Percentiles rank a stretch among this genome's conserved stretches.
Conservation (phyloP, 2,797 vertebrate species). For the Todus mexicanus region DNA sequence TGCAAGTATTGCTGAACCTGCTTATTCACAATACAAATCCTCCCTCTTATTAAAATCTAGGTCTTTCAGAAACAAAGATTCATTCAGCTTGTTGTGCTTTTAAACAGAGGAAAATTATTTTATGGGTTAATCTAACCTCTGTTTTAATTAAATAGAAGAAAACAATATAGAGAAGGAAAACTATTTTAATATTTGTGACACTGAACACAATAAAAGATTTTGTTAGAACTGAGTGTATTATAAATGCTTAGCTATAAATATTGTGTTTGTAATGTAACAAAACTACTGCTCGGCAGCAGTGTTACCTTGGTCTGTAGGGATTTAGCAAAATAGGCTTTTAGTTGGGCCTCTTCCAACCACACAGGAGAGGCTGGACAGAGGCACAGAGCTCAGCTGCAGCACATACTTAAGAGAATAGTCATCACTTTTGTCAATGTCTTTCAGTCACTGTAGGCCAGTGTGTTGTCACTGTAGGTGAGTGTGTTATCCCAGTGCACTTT, state of each 20-base stretch:
- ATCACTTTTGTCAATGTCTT: not conserved
- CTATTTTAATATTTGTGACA: not conserved
- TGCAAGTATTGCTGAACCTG: not conserved
- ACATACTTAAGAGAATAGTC: fast-evolving
- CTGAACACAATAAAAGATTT: not conserved
- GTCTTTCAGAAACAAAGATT: not conserved
- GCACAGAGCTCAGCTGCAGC: not conserved
- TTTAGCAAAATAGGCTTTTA: not conserved
- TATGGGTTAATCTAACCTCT: not conserved
- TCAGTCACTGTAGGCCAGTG: not conserved
- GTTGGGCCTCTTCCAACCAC: not conserved
- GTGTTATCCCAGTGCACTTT: not conserved
- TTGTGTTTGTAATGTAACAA: not conserved
- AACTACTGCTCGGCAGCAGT: not conserved
- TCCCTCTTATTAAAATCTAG: not conserved
- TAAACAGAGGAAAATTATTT: not conserved
- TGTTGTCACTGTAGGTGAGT: not conserved
- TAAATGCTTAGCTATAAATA: not conserved
- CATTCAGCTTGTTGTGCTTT: not conserved
- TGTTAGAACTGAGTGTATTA: not conserved
- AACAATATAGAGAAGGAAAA: not conserved
- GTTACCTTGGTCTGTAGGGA: not conserved
- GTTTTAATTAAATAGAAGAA: not conserved
- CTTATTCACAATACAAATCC: not conserved
- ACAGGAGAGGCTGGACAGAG: not conserved